Conservation (phyloP, 1,140 invertebrate genomes). For the Ceratina japonica region DNA sequence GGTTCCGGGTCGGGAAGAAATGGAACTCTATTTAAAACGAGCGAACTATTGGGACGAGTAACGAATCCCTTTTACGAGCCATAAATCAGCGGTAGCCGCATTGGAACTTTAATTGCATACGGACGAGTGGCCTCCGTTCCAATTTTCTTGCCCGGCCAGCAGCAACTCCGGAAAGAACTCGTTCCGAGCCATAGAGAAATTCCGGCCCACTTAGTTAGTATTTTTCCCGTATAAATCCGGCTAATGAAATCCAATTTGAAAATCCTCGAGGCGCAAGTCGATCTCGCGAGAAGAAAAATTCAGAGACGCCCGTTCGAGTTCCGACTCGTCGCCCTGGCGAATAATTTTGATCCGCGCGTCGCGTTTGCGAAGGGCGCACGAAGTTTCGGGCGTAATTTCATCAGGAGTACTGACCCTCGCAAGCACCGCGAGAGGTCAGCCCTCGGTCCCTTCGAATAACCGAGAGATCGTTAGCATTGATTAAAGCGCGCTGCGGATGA, state of each 20-base stretch:
- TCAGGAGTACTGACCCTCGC: conserved; percentile 58
- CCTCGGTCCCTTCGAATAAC: conserved; percentile 55
- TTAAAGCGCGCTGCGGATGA: conserved; percentile 57
- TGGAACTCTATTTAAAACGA: conserved; percentile 33
- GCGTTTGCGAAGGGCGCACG: not conserved
- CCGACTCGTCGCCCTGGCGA: not conserved
- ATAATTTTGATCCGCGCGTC: not conserved
- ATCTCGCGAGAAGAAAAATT: not conserved
- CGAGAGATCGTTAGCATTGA: conserved; percentile 67
- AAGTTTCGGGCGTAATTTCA: conserved; percentile 53
- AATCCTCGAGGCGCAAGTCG: not conserved
- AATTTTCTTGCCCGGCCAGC: conserved; percentile 14
- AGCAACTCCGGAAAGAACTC: conserved; percentile 11
- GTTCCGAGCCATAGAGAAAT: not conserved
- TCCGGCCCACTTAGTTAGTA: not conserved
- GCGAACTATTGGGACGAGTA: conserved; percentile 27
- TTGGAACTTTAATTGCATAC: conserved; percentile 56
- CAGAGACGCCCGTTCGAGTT: too few relatives aligned
- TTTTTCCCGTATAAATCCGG: not conserved
- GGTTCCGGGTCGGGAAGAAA: too few relatives aligned
- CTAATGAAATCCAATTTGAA: not conserved
- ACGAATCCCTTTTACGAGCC: conserved; percentile 49
- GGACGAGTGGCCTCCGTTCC: conserved; percentile 34
- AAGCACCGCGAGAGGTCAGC: conserved; percentile 48
- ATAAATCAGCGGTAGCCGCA: conserved; percentile 50